phyloP scores from a whole-genome alignment of 1,140 invertebrate species.

The Aphis gossypii region DNA sequence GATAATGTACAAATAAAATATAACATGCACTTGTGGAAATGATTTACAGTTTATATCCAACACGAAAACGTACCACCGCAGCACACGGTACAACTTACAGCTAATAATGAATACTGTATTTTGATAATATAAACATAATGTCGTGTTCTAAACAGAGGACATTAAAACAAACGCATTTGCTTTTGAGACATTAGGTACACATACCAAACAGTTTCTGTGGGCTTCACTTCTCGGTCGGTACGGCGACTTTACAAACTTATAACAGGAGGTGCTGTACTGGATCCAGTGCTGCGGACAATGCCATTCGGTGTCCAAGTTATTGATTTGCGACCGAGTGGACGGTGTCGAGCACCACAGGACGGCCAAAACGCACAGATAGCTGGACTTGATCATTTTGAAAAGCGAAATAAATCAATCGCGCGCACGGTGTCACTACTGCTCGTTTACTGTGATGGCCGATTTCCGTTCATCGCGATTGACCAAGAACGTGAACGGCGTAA shows the following conservation, averaged over 20 bases:
- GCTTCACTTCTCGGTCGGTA: slow-evolving; percentile 79
- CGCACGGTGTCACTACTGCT: neutral
- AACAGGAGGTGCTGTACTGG: slow-evolving; percentile 78
- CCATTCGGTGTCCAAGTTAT: slow-evolving; percentile 2
- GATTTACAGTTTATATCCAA: neutral
- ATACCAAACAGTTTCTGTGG: slow-evolving; percentile 76
- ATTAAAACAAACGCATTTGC: neutral
- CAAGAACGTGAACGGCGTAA: neutral
- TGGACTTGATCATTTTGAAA: neutral
- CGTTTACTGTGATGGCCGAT: neutral
- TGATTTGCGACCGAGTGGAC: neutral
- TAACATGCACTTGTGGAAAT: neutral
- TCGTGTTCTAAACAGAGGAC: neutral
- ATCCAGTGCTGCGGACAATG: slow-evolving; percentile 84
- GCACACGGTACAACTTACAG: neutral
- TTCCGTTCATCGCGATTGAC: neutral
- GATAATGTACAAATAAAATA: neutral
- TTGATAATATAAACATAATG: neutral
- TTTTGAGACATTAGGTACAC: neutral
- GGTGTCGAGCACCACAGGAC: neutral
- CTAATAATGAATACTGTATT: neutral
- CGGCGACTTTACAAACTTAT: slow-evolving; percentile 87
- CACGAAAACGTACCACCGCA: neutral
- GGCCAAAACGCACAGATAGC: neutral
- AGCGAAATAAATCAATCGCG: neutral